These are phyloP conservation scores for Euproctis similis DNA, from an alignment of 2,888 invertebrate species.

Conservation along the genomic window DNA sequence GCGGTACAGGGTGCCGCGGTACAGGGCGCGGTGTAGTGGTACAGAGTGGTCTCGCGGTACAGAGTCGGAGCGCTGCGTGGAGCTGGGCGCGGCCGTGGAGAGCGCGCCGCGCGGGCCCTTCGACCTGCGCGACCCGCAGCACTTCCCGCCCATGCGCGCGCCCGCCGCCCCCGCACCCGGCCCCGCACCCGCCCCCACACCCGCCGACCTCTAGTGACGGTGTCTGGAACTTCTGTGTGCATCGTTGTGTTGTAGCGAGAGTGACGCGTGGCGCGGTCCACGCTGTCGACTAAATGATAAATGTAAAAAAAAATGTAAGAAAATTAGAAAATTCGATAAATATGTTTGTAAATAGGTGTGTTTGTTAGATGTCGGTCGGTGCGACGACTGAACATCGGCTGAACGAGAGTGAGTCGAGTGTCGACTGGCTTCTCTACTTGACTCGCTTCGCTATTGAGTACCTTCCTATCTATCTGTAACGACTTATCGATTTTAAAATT, in stretches of 20 bases:
- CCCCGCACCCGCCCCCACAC: conserved; percentile 2
- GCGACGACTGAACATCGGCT: too few species aligned
- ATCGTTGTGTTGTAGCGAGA: too few species aligned
- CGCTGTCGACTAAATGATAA: conserved; percentile 15
- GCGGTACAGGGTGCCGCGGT: not conserved
- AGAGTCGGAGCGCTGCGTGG: conserved; percentile 85
- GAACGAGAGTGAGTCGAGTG: too few species aligned
- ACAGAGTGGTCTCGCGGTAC: conserved; percentile 18
- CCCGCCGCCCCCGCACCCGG: conserved; percentile 7
- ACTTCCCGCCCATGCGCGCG: conserved; percentile 84
- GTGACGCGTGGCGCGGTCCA: conserved; percentile 5
- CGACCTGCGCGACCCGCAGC: conserved; percentile 86
- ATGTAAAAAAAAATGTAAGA: conserved; percentile 11
- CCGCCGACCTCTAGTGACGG: too few species aligned
- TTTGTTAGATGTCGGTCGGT: conserved; percentile 6
- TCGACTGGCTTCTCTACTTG: too few species aligned
- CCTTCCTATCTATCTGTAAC: too few species aligned
- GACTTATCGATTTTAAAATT: too few species aligned
- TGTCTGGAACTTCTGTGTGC: too few species aligned
- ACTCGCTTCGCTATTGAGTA: too few species aligned
- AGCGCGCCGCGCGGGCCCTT: conserved; percentile 78
- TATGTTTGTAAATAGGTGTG: conserved; percentile 27
- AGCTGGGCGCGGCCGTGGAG: conserved; percentile 83
- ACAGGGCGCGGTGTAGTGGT: too few species aligned
- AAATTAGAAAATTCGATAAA: conserved; percentile 20